Base-by-base conservation (phyloP, 2,113 vertebrate genomes). In the Bubo scandiacus region DNA sequence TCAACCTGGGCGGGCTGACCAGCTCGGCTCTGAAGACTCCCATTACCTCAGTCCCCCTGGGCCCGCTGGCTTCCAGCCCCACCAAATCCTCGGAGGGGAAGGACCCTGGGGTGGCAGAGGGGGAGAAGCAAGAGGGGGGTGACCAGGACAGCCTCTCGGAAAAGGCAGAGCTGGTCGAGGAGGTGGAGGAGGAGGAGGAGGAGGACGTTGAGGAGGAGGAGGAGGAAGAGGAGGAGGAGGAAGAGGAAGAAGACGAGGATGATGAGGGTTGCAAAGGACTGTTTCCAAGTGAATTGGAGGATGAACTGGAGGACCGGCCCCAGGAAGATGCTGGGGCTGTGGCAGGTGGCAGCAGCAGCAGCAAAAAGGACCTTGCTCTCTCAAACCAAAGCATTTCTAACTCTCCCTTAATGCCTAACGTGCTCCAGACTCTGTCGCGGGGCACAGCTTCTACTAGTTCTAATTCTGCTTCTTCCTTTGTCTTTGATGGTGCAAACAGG, bases 301-400 rank as follows among this genome's bases (percentile, higher is more conserved):
- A 99, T 15, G 99, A 99, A 49, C 98, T 99, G 89, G 98, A 99
- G 87, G 98, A 99, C 65, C 98, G 99, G 94, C 97, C 98, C 94
- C 98, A 98, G 27, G 98, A 99, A 94, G 98, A 99, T 68, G 94
- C 97, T 96, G 98, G 98, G 96, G 97, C 97, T 86, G 92, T 96
- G 97, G 98, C 98, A 98, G 98, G 98, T 95, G 94, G 98, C 97
- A 97, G 98, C 98, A 97, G 98, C 97, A 97, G 98, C 96, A 97
- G 97, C 98, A 98, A 98, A 97, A 99, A 98, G 98, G 99, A 99
- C 99, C 98, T 98, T 98, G 98, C 99, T 99, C 99, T 99, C 99
- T 99, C 99, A 99, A 99, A 99, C 99, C 99, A 99, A 99, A 99
- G 99, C 99, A 99, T 99, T 99, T 99, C 99, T 99, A 99, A 99